Evolutionary conservation across 64 coral and sea anemone genomes (phyloP), one percentile per base, ranked within the genome.

Genomic region (Pachyseris speciosa): DNA sequence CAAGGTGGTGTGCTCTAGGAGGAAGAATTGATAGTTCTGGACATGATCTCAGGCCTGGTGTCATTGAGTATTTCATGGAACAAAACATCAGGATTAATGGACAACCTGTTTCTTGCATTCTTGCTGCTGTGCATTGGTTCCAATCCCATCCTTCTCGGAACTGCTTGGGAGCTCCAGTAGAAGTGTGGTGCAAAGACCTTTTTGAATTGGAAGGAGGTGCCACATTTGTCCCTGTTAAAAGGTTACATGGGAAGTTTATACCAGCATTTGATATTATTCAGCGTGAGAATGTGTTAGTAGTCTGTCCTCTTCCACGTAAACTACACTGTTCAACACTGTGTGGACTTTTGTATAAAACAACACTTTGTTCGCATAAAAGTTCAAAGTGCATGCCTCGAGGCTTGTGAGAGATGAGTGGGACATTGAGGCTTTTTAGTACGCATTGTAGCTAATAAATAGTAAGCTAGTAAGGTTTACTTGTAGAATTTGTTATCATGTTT

Each of bases 91-190:
- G 64, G 36, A 52, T 94, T 2, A 69, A 72, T 88, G 92, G 85
- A 7, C 27, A 69, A 15, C 32, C 38, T n/a, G 59, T 83, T 16
- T 20, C 84, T 17, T 94, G 92, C 40, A 30, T 94, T n/a, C 25
- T 94, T 41, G 92, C 92, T 49, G 45, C 45, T 30, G 92, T 94
- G 19, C 66, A 55, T 16, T 89, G 85, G 92, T 94, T 94, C 48
- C 74, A 88, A 39, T 30, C 78, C 19, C 92, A 94, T 74, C 74
- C 61, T n/a, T 41, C 38, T 4, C 27, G 83, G 20, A 22, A 83
- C 25, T 19, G 9, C 22, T 31, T 94, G 36, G 92, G 92, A 8
- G 72, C 64, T 48, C 75, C 85, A 59, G 40, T 67, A 8, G 92
- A 94, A 42, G 49, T 94, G 28, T 94, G 92, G 92, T 94, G 86